Conservation (phyloP, 2,797 vertebrate species). For the Cygnus olor region DNA sequence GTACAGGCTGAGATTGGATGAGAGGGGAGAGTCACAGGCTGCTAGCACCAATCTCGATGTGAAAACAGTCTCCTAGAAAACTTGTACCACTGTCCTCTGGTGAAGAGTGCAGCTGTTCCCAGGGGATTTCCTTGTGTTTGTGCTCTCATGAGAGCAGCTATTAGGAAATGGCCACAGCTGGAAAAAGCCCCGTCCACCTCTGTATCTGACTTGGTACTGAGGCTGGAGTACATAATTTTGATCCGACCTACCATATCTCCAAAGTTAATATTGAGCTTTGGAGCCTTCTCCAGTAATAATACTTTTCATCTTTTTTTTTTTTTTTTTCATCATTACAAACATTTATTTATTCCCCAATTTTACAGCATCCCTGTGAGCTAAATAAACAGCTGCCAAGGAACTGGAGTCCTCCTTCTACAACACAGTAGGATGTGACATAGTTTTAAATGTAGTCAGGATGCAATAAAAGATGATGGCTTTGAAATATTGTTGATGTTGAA, state of each 20-base stretch:
- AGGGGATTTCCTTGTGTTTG: neutral
- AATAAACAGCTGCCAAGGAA: neutral
- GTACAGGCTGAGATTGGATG: neutral
- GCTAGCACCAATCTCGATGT: neutral
- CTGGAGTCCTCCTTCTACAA: neutral
- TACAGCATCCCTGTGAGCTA: neutral
- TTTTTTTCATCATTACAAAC: neutral
- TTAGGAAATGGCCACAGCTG: neutral
- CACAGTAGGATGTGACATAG: neutral
- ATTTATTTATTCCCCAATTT: neutral
- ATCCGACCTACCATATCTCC: neutral
- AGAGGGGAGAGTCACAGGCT: neutral
- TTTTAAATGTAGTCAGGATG: neutral
- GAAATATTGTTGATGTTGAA: conserved; percentile 30
- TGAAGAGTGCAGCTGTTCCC: neutral
- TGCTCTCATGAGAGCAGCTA: neutral
- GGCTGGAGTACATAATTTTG: neutral
- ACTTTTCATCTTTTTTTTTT: neutral
- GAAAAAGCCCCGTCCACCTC: neutral
- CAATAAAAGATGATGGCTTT: conserved; percentile 1
- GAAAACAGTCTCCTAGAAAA: neutral
- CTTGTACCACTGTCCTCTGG: neutral
- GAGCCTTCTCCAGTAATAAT: neutral
- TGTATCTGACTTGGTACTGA: neutral
- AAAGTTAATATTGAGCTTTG: conserved; percentile 28